Evolutionary conservation across 2,888 invertebrate genomes (phyloP), one percentile per base, ranked within the genome.

Genomic region (Lordiphosa fenestrarum): DNA sequence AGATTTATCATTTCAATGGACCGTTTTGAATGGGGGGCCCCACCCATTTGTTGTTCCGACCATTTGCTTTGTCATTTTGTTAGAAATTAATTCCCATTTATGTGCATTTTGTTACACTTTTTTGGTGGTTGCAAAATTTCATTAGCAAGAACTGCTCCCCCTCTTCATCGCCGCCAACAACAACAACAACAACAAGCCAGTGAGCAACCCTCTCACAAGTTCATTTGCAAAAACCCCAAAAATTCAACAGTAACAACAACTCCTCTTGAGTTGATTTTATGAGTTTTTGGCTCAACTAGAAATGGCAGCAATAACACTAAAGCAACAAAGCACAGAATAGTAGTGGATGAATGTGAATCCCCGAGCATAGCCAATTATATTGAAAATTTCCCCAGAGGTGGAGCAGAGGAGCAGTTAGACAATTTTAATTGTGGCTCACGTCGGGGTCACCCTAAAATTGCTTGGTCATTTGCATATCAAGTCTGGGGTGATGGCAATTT

Each of bases 301-400:
- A 76, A 70, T 69, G 68, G 63, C 76, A 72, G 78, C 71, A 76
- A 83, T 84, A 83, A 81, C 78, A 78, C 61, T 81, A 83, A 84
- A 83, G 71, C 75, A 60, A 54, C 66, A 66, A 60, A 56, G 46
- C 23, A 52, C 42, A 23, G 38, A 36, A 23, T 21, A 10, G 19
- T 15, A 10, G 4, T 39, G 25, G 33, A 53, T 61, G 61, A 38
- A 56, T 56, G 48, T 48, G 40, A 42, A 52, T 60, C 46, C 52
- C 60, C 30, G 30, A 30, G 30, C 30, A 7, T 0, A 30, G 85
- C 80, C 83, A 86, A 86, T 86, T 86, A 85, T 80, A 84, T 86
- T 86, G 84, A 76, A 84, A 85, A 86, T 68, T 83, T 85, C 81
- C 42, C n/a, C n/a, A n/a, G 40, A 53, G 42, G 40, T 38, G 38